Evolutionary conservation across 2,113 vertebrate species (phyloP).

Genomic region (Proterorhinus semilunaris): DNA sequence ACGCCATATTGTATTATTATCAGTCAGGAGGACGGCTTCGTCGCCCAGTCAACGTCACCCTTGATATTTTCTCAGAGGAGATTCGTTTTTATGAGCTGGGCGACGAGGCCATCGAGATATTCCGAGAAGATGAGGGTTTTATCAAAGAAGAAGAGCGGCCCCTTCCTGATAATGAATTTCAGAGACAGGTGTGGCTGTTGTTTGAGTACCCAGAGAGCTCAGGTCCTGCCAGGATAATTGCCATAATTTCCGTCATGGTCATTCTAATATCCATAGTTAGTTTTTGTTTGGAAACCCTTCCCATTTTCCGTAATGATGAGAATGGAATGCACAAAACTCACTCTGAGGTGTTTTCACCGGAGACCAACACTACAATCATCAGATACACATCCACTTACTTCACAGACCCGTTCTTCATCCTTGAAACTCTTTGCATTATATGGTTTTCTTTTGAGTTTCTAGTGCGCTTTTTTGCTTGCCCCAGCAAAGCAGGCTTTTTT

Average conservation of each 20-base stretch:
- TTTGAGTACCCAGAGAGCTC: slow-evolving; percentile 99
- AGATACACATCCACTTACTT: slow-evolving; percentile 88
- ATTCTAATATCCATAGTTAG: slow-evolving; percentile 99
- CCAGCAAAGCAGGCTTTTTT: slow-evolving; percentile 98
- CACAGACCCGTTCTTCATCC: slow-evolving; percentile 97
- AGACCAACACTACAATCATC: slow-evolving; percentile 86
- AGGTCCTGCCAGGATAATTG: slow-evolving; percentile 96
- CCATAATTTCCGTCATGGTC: slow-evolving; percentile 98
- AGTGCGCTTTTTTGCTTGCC: slow-evolving; percentile 96
- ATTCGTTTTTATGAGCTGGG: slow-evolving; percentile 98
- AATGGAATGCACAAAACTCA: slow-evolving; percentile 83
- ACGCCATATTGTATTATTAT: slow-evolving; percentile 98
- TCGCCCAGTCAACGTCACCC: slow-evolving; percentile 92
- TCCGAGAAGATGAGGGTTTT: slow-evolving; percentile 97
- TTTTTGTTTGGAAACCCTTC: slow-evolving; percentile 96
- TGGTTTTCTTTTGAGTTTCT: slow-evolving; percentile 99
- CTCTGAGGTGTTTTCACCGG: slow-evolving; percentile 68
- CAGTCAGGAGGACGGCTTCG: slow-evolving; percentile 94
- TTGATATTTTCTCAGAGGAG: slow-evolving; percentile 98
- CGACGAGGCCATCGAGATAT: slow-evolving; percentile 97
- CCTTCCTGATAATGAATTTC: slow-evolving; percentile 95
- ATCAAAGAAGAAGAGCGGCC: slow-evolving; percentile 97
- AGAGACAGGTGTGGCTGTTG: slow-evolving; percentile 97
- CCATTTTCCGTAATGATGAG: slow-evolving; percentile 92
- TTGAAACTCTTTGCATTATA: slow-evolving; percentile 98